Evolutionary conservation across 1,140 invertebrate species (phyloP).

Genomic region (Pachypeltis micranthus): DNA sequence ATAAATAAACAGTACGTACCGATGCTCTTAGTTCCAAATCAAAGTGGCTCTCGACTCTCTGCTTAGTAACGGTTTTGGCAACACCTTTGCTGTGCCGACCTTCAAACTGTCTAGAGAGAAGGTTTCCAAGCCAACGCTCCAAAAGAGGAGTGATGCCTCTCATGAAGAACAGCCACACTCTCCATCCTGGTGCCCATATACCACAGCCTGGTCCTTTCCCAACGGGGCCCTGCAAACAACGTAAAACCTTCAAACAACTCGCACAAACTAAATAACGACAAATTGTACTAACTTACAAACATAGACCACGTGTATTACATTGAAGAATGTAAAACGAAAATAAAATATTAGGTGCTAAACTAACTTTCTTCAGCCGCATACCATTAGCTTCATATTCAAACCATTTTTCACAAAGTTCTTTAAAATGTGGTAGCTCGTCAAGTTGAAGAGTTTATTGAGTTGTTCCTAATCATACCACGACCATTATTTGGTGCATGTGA

Average conservation of each 20-base stretch:
- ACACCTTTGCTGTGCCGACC: conserved; percentile 97
- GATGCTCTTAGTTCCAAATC: conserved; percentile 95
- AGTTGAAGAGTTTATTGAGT: too few species aligned
- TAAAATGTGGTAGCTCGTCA: too few species aligned
- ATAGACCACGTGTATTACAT: too few species aligned
- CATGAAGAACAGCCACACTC: conserved; percentile 99
- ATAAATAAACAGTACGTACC: too few species aligned
- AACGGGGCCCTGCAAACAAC: conserved; percentile 66
- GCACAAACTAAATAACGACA: not conserved
- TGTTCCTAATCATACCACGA: too few species aligned
- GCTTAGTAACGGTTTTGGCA: conserved; percentile 99
- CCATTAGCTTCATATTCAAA: too few species aligned
- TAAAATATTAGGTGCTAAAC: too few species aligned
- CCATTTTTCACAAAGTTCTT: too few species aligned
- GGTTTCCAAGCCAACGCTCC: conserved; percentile 95
- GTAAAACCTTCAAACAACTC: too few species aligned
- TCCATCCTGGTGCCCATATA: conserved; percentile 98
- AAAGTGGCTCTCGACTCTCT: conserved; percentile 98
- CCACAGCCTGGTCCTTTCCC: conserved; percentile 99
- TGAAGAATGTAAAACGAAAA: too few species aligned
- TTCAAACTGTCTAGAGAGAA: conserved; percentile 96
- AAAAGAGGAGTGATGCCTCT: conserved; percentile 94
- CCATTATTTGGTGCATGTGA: too few species aligned
- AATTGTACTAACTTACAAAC: conserved; percentile 11
- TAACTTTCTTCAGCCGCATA: too few species aligned